phyloP scores from a whole-genome alignment of 2,888 invertebrate species.

The Danaus chrysippus region DNA sequence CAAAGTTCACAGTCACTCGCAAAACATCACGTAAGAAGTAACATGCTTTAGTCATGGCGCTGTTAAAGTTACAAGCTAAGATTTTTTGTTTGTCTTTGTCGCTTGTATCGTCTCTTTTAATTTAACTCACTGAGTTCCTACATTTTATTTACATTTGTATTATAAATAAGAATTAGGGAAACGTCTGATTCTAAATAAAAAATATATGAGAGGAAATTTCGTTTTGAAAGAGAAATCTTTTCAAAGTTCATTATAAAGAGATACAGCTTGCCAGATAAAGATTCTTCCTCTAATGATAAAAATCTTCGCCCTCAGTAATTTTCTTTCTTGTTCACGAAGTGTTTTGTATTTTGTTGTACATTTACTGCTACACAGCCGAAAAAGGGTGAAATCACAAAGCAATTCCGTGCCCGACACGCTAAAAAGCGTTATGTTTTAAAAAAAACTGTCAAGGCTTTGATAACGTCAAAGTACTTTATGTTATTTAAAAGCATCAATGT shows the following conservation, averaged over 20 bases:
- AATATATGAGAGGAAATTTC: neutral
- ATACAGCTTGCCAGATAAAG: slow-evolving; percentile 5
- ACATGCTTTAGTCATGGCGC: neutral
- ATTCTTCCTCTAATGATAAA: slow-evolving; percentile 1
- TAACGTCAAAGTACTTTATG: slow-evolving; percentile 1
- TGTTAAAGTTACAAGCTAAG: neutral
- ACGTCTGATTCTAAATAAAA: neutral
- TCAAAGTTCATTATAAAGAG: slow-evolving; percentile 1
- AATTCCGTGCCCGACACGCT: neutral
- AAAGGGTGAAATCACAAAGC: slow-evolving; percentile 8
- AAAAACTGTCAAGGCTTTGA: slow-evolving; percentile 6
- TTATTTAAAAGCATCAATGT: neutral
- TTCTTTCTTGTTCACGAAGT: slow-evolving; percentile 4
- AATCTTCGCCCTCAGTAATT: slow-evolving; percentile 3
- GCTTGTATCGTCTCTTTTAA: neutral
- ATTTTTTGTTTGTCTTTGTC: neutral
- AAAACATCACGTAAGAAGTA: slow-evolving; percentile 4
- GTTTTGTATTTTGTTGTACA: slow-evolving; percentile 3
- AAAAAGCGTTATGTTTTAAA: slow-evolving; percentile 7
- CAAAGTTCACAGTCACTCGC: neutral
- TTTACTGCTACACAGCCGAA: neutral
- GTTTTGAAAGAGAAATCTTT: slow-evolving; percentile 6
- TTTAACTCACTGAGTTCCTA: neutral
- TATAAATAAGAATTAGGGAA: no score
- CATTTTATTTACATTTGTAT: neutral